Evolutionary conservation across 1,140 invertebrate genomes (phyloP), one percentile per base, ranked within the genome.

Genomic region (Drosophila tsacasi): DNA sequence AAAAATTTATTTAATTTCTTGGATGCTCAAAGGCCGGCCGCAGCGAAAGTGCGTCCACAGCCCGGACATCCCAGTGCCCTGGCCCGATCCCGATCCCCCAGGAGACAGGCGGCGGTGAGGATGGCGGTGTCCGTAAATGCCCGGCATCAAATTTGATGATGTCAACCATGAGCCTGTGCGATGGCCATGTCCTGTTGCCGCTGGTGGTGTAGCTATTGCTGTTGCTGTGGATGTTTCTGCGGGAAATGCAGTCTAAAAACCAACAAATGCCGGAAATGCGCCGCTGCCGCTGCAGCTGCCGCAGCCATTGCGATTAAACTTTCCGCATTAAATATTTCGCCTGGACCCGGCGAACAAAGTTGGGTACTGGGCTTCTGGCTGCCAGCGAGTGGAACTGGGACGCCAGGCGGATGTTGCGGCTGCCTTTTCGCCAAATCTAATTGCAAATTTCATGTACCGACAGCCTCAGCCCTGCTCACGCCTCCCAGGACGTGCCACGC

Each of bases 1-100:
- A 84, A 89, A 89, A 79, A 90, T 89, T 62, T 90, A 90, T 89
- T 81, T 81, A 89, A 89, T 89, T 87, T 90, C 59, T 81, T 59
- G 58, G 27, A 42, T 61, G 55, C 76, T 78, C 80, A 87, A 84
- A 83, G 73, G 64, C 54, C 21, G 50, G 39, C 37, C 54, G 52
- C 44, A 75, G 76, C 55, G 77, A 77, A 87, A 89, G 77, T 89
- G 81, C 84, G 81, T 78, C 55, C 66, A 46, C 40, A 37, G 61
- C 30, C 58, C 55, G 64, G 37, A 23, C 59, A 62, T 49, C 25
- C 40, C 37, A 50, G 66, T 39, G 63, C 67, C 72, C 71, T 58
- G 69, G 39, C 25, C 79, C 65, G 66, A 75, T 47, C 30, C 75
- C 75, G 77, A 75, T 52, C 32, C 83, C 83, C 75, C 62, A 21